phyloP scores from a whole-genome alignment of 2,113 vertebrate genomes.

The Tragulus kanchil region DNA sequence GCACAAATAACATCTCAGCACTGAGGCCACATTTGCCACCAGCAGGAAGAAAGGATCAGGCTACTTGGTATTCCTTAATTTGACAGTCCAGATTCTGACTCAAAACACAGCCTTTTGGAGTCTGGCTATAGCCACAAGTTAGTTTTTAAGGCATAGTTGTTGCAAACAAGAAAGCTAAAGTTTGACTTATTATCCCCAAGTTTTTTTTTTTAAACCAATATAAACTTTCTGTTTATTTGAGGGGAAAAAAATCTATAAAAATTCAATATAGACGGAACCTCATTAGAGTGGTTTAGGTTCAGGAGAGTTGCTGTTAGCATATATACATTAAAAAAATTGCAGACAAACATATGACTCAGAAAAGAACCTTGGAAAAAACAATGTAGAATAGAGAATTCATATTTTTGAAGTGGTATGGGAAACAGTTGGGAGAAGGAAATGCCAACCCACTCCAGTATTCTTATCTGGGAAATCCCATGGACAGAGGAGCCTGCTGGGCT shows the following conservation, averaged over 20 bases:
- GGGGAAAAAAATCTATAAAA: neutral
- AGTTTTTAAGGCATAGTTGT: neutral
- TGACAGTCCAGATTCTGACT: neutral
- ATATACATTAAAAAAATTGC: neutral
- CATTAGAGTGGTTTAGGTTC: neutral
- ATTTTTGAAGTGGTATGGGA: neutral
- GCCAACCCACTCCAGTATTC: too few relatives aligned
- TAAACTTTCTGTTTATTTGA: conserved; percentile 29
- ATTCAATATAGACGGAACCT: conserved; percentile 9
- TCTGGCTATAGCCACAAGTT: neutral
- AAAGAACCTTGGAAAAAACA: conserved; percentile 3
- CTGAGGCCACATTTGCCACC: neutral
- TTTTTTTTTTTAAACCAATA: neutral
- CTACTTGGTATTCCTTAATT: neutral
- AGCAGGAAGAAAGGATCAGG: neutral
- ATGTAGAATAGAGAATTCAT: conserved; percentile 4
- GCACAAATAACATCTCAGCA: neutral
- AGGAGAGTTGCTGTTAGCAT: neutral
- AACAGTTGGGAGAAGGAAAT: neutral
- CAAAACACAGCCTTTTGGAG: neutral
- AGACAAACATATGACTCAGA: conserved; percentile 23
- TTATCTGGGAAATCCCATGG: too few relatives aligned
- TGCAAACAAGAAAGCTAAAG: conserved; percentile 30
- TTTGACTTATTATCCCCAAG: conserved; percentile 17
- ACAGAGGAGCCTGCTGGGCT: too few relatives aligned